Percentiles rank a stretch among this genome's conserved stretches.
Evolutionary conservation across 2,797 vertebrate genomes (phyloP).

Genomic region (Oreochromis mossambicus): DNA sequence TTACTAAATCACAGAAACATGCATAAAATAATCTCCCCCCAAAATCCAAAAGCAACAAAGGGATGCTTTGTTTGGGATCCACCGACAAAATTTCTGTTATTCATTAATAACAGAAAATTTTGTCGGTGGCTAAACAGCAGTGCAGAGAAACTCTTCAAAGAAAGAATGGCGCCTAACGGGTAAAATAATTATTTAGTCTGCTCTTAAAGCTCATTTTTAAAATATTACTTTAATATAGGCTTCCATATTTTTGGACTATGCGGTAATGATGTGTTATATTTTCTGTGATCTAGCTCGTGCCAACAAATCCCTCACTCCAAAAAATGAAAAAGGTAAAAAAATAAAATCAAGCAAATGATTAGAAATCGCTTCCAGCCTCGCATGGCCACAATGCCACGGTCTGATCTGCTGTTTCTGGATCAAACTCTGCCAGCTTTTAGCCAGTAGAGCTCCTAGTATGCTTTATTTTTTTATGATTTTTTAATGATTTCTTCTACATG

Average conservation of each 20-base stretch:
- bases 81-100: too few relatives aligned
- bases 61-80: too few relatives aligned
- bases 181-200: background rate
- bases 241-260: rapidly evolving
- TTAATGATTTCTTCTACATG: background rate
- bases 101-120: background rate
- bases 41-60: background rate
- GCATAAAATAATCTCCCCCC: background rate
- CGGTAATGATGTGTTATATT: constrained; percentile 34
- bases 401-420: constrained; percentile 33
- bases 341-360: background rate
- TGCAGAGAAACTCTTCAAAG: background rate
- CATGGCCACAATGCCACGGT: constrained; percentile 2
- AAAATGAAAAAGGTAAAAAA: constrained; percentile 66
- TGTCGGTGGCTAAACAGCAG: background rate
- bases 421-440: constrained; percentile 40
- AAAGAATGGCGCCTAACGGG: rapidly evolving
- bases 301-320: constrained; percentile 63
- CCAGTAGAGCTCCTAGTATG: background rate
- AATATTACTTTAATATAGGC: background rate
- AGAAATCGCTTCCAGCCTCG: background rate
- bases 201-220: background rate
- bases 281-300: constrained; percentile 68
- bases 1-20: background rate
- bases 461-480: background rate